Evolutionary conservation across 2,888 invertebrate genomes (phyloP).

Genomic region (Torymus auratus): DNA sequence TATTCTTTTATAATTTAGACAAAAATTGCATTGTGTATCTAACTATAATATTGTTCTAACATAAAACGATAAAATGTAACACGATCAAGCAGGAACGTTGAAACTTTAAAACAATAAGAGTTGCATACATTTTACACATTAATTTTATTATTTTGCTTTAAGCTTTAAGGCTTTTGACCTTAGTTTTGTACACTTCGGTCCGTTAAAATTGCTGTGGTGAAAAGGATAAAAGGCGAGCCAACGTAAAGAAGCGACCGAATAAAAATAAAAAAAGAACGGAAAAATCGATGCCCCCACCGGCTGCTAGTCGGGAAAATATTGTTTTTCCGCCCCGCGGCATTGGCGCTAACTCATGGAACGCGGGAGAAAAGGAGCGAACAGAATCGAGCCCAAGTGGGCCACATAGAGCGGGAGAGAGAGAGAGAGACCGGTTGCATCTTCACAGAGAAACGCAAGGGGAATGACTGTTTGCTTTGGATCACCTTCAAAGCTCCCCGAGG

Average conservation of each 20-base stretch:
- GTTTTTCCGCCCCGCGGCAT: constrained; percentile 58
- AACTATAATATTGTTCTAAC: no score
- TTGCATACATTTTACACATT: no score
- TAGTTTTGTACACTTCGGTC: no score
- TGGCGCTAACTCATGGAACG: constrained; percentile 54
- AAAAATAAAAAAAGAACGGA: not conserved
- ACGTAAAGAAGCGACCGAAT: not conserved
- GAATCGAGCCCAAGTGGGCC: constrained; percentile 41
- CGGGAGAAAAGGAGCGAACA: constrained; percentile 28
- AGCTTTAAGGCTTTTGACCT: no score
- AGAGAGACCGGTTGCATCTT: constrained; percentile 15
- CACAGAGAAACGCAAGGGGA: constrained; percentile 56
- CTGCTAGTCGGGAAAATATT: constrained; percentile 57
- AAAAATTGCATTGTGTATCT: no score
- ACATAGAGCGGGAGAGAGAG: no score
- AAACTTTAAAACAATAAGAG: no score
- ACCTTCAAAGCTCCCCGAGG: constrained; percentile 53
- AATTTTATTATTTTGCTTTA: no score
- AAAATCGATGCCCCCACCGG: constrained; percentile 18
- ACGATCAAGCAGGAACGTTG: no score
- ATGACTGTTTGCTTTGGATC: constrained; percentile 61
- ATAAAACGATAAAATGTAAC: not conserved
- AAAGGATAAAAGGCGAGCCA: not conserved
- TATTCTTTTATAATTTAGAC: no score
- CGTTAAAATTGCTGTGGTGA: no score